Evolutionary conservation across 2,888 invertebrate species (phyloP), one percentile per base, ranked within the genome.

Genomic region (Cerastoderma edule): DNA sequence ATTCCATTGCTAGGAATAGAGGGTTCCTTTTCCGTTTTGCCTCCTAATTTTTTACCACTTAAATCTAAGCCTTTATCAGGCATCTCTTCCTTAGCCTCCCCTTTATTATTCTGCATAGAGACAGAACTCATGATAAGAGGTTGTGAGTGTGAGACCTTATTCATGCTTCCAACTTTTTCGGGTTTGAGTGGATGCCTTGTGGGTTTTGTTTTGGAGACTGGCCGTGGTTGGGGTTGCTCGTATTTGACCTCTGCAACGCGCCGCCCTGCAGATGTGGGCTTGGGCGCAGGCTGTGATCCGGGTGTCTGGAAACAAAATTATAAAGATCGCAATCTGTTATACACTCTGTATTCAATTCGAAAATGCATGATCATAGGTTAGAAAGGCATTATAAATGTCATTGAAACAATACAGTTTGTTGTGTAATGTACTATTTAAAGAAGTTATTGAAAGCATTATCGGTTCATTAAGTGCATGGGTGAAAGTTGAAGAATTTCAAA

Each of bases 201-300:
- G 8, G 70, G 63, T 69, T 66, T 66, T 13, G 82, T 57, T 44
- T 69, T 72, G 30, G 72, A 70, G 0, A 75, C 54, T 35, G 80
- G 67, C 19, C 60, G 65, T 50, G 80, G 63, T 24, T 50, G 64
- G 0, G 56, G 65, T 19, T 53, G 48, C 57, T 82, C 82, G 39
- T 68, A 63, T 65, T 77, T 79, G 6, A 78, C 44, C 53, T 79
- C 82, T 28, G 82, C 82, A 28, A 78, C 24, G 32, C 78, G 78
- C 56, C 67, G 69, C 2, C 70, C 67, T 8, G 35, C 39, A 0
- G 57, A 48, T 0, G 32, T 30, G n/a, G 44, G 44, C 33, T 65
- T 65, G 2, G 46, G 65, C 32, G 35, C 60, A 5, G 24, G 19
- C 28, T 30, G n/a, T 19, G 60, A 0, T 39, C 22, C 24, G 13